These are phyloP conservation scores for Peromyscus melanophrys DNA, from an alignment of 2,797 vertebrate species.

Conservation along the genomic window DNA sequence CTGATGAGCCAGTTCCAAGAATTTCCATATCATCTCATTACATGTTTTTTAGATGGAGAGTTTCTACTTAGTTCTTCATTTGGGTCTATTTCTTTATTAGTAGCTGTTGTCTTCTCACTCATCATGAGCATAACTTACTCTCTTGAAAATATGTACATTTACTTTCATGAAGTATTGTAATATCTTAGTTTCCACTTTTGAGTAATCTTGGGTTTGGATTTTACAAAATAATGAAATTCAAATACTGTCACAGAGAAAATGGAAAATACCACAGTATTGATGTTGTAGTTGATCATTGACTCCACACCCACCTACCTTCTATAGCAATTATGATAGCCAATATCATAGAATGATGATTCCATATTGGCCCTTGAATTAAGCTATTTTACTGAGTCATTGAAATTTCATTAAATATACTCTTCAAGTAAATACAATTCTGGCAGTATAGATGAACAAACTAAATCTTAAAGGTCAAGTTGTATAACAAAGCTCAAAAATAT, in stretches of 20 bases:
- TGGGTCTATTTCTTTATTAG: neutral
- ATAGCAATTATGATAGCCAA: neutral
- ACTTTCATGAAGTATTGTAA: neutral
- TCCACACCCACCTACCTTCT: neutral
- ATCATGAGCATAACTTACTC: neutral
- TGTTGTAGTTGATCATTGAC: neutral
- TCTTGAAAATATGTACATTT: neutral
- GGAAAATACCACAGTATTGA: neutral
- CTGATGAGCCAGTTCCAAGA: neutral
- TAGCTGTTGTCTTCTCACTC: neutral
- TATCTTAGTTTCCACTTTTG: neutral
- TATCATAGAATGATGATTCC: neutral
- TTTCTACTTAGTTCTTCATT: neutral
- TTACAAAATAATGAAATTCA: neutral
- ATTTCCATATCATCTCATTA: neutral
- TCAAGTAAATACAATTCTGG: neutral
- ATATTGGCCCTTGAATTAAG: neutral
- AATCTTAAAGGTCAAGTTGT: neutral
- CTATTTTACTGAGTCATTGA: neutral
- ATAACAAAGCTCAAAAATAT: neutral
- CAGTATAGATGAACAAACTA: neutral
- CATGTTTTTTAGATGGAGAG: neutral
- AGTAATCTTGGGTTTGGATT: neutral
- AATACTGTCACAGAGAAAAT: neutral
- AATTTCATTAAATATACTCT: neutral